A percentile compares a stretch with the other conserved stretches of the same genome.
Evolutionary conservation across 2,797 vertebrate genomes (phyloP).

Genomic region (Delichon dasypus): DNA sequence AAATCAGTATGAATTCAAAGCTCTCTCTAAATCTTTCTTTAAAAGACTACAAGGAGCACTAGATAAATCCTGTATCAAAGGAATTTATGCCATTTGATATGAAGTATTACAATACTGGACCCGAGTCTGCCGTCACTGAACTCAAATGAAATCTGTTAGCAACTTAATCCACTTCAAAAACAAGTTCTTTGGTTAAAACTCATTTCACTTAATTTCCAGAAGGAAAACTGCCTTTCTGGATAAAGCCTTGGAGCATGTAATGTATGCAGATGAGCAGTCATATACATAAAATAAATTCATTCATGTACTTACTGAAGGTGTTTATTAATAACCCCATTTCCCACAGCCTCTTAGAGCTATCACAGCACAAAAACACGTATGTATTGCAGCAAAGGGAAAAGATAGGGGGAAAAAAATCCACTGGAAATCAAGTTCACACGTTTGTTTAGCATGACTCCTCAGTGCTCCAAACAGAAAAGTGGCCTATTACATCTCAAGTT

Average conservation of each 20-base stretch:
- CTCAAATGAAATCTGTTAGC: background rate
- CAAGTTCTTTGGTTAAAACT: background rate
- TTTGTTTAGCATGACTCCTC: background rate
- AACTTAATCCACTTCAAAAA: background rate
- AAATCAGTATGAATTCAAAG: background rate
- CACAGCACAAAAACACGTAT: background rate
- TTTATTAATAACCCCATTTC: background rate
- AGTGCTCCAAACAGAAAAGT: background rate
- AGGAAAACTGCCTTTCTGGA: background rate
- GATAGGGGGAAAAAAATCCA: background rate
- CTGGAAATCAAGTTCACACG: background rate
- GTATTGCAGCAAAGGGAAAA: background rate
- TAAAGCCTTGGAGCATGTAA: background rate
- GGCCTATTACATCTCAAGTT: background rate
- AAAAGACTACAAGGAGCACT: background rate
- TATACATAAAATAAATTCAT: background rate
- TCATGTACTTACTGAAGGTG: background rate
- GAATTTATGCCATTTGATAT: background rate
- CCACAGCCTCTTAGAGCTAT: background rate
- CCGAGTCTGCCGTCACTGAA: background rate
- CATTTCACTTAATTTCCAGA: background rate
- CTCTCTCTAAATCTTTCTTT: background rate
- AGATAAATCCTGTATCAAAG: background rate
- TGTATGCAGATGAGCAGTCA: background rate
- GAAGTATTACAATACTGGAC: background rate